These are phyloP conservation scores for Dynastes maya DNA, from an alignment of 2,888 invertebrate species.

Conservation along the genomic window DNA sequence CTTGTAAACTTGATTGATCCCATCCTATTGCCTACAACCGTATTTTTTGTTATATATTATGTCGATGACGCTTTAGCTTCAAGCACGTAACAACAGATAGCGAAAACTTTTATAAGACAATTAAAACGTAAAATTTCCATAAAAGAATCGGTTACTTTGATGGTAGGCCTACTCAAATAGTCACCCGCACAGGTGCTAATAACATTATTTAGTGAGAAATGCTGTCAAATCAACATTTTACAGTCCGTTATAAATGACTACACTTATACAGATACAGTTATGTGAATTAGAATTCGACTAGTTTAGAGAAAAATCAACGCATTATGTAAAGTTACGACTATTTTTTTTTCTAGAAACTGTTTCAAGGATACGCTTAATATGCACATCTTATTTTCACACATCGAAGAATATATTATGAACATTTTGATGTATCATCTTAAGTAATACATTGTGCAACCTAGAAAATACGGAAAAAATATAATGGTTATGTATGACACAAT, in stretches of 20 bases:
- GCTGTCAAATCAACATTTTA: not conserved
- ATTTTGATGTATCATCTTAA: not conserved
- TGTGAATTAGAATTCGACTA: not conserved
- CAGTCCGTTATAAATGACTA: not conserved
- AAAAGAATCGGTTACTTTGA: too few relatives aligned
- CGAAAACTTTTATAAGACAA: too few relatives aligned
- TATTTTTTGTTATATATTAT: too few relatives aligned
- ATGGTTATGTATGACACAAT: too few relatives aligned
- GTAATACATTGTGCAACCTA: not conserved
- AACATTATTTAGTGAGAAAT: not conserved
- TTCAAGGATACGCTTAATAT: slow-evolving; percentile 23
- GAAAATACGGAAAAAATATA: too few relatives aligned
- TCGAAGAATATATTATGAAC: not conserved
- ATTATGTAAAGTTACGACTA: not conserved
- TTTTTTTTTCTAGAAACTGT: slow-evolving; percentile 13
- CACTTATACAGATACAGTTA: not conserved
- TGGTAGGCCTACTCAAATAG: not conserved
- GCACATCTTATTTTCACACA: slow-evolving; percentile 5
- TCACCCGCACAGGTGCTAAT: not conserved
- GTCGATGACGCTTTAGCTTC: too few relatives aligned
- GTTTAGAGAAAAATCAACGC: not conserved
- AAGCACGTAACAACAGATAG: too few relatives aligned
- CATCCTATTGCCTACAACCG: too few relatives aligned
- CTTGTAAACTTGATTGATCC: too few relatives aligned
- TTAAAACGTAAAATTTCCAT: too few relatives aligned